These are phyloP conservation scores for Portevinia maculata DNA, from an alignment of 2,888 invertebrate genomes.

Conservation along the genomic window DNA sequence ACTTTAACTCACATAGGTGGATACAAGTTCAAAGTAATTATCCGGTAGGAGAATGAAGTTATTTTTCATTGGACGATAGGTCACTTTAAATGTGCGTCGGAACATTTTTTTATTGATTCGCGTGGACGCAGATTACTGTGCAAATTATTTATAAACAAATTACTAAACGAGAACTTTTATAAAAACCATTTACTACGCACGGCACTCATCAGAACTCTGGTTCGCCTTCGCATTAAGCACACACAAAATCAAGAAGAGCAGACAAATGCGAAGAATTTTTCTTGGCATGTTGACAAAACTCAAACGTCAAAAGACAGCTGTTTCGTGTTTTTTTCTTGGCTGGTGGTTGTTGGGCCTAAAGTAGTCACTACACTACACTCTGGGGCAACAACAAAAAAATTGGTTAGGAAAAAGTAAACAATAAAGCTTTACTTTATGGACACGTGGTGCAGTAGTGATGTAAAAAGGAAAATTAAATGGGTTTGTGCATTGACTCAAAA, in stretches of 20 bases:
- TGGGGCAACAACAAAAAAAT: slow-evolving; percentile 51
- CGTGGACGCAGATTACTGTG: slow-evolving; percentile 3
- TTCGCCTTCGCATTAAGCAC: neutral
- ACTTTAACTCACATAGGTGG: slow-evolving; percentile 81
- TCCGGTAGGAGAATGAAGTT: slow-evolving; percentile 81
- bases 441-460: no score
- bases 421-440: no score
- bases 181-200: slow-evolving; percentile 59
- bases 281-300: slow-evolving; percentile 59
- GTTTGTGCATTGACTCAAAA: no score
- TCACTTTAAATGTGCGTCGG: slow-evolving; percentile 82
- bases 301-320: slow-evolving; percentile 67
- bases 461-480: no score
- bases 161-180: slow-evolving; percentile 31
- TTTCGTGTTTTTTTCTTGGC: slow-evolving; percentile 43
- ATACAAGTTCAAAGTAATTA: slow-evolving; percentile 81
- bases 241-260: slow-evolving; percentile 1
- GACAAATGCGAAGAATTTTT: slow-evolving; percentile 58
- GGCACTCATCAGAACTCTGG: slow-evolving; percentile 34
- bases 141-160: slow-evolving; percentile 66
- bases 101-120: slow-evolving; percentile 77
- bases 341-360: slow-evolving; percentile 4
- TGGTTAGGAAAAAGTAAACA: slow-evolving; percentile 57
- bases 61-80: slow-evolving; percentile 81
- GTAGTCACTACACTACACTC: no score